These are phyloP conservation scores for Drosophila fulvimacula DNA, from an alignment of 2,888 invertebrate species.

Conservation along the genomic window DNA sequence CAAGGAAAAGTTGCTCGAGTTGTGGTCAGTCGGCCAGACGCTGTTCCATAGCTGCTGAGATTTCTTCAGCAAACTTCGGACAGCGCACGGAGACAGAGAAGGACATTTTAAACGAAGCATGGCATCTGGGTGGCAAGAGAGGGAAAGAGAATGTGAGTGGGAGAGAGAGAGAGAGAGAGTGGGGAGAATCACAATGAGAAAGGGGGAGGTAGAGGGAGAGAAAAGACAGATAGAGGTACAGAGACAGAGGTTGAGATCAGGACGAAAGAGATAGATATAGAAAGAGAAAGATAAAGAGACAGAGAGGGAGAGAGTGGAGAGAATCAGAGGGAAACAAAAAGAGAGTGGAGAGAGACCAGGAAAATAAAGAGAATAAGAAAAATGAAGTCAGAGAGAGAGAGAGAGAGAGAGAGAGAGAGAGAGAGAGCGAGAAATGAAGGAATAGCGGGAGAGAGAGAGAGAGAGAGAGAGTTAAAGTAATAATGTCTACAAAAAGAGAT, in stretches of 20 bases:
- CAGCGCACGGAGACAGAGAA: background rate
- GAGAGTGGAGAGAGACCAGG: background rate
- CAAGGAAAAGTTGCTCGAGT: conserved; percentile 16
- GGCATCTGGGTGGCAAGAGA: background rate
- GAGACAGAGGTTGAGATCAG: background rate
- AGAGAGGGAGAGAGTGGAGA: background rate
- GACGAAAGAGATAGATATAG: background rate
- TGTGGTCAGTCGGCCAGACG: conserved; percentile 24
- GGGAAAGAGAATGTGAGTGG: background rate
- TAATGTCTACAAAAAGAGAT: too few relatives aligned
- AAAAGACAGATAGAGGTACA: background rate
- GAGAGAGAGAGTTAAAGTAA: too few relatives aligned
- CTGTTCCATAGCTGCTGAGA: conserved; percentile 20
- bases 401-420: background rate
- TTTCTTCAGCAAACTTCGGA: conserved; percentile 17
- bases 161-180: background rate
- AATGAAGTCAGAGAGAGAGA: background rate
- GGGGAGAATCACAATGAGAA: background rate
- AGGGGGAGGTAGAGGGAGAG: background rate
- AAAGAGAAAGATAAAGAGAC: background rate
- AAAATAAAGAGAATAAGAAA: background rate
- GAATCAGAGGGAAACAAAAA: background rate
- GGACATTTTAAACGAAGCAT: background rate
- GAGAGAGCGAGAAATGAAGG: background rate
- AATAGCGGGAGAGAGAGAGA: background rate